These are phyloP conservation scores for Eulemur rufifrons DNA, from an alignment of 2,113 vertebrate genomes.

Conservation along the genomic window DNA sequence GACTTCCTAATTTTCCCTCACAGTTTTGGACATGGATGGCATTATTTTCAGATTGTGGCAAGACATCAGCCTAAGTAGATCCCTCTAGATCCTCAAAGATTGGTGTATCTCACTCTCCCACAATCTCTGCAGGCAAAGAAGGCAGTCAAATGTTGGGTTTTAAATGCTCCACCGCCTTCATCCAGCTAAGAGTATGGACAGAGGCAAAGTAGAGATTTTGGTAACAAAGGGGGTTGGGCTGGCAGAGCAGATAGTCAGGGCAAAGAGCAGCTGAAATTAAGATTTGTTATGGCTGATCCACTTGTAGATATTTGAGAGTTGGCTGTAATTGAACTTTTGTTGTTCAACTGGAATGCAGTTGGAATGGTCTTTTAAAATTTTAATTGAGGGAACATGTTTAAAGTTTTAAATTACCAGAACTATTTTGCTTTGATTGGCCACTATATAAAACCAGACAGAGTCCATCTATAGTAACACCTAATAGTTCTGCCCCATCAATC, in stretches of 20 bases:
- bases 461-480: conserved; percentile 71
- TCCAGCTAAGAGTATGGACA: background rate
- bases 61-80: background rate
- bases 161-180: background rate
- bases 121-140: background rate
- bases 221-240: background rate
- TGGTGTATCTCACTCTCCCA: background rate
- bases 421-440: conserved; percentile 82
- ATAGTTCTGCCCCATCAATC: conserved; percentile 81
- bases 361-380: conserved; percentile 59
- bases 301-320: conserved; percentile 52
- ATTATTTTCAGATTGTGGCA: background rate
- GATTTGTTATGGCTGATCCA: conserved; percentile 48
- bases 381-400: conserved; percentile 64
- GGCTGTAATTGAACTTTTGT: conserved; percentile 64
- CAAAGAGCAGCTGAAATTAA: conserved; percentile 27
- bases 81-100: background rate
- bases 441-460: conserved; percentile 81
- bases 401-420: conserved; percentile 78
- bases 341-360: conserved; percentile 41
- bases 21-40: background rate
- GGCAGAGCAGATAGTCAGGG: background rate
- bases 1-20: background rate
- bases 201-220: conserved; percentile 33
- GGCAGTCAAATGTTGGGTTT: background rate